Conservation (phyloP, 2,113 vertebrate genomes). For the Ictidomys tridecemlineatus region DNA sequence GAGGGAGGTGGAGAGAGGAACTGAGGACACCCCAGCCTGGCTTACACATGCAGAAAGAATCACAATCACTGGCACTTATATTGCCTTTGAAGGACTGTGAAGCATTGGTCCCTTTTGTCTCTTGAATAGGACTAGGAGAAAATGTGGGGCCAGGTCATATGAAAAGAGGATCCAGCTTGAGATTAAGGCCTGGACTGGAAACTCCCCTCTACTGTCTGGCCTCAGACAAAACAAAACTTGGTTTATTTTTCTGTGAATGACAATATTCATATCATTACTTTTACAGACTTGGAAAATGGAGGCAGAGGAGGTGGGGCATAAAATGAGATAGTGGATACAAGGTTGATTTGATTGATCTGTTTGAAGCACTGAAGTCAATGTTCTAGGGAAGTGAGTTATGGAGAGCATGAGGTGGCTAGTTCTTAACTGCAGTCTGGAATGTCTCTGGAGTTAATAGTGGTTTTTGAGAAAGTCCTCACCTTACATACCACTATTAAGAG, state of each 20-base stretch:
- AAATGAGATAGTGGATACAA: neutral
- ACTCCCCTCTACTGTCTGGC: neutral
- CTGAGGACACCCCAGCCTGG: neutral
- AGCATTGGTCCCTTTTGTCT: neutral
- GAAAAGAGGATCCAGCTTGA: neutral
- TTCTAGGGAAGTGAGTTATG: neutral
- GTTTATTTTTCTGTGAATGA: neutral
- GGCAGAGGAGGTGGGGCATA: neutral
- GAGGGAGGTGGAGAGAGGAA: accelerated
- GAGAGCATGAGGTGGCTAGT: neutral
- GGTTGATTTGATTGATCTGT: neutral
- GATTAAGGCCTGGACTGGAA: neutral
- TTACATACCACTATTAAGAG: neutral
- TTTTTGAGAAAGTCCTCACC: slow-evolving; percentile 26
- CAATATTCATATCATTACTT: neutral
- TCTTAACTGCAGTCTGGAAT: neutral
- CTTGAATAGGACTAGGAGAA: neutral
- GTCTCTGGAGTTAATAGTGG: neutral
- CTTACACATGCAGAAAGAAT: neutral
- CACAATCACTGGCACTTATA: neutral
- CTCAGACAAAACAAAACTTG: neutral
- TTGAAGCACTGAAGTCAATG: neutral
- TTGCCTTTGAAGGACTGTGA: accelerated
- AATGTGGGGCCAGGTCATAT: neutral
- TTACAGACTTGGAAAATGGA: neutral